phyloP scores from a whole-genome alignment of 1,140 invertebrate genomes.

The Drosophila ambigua region DNA sequence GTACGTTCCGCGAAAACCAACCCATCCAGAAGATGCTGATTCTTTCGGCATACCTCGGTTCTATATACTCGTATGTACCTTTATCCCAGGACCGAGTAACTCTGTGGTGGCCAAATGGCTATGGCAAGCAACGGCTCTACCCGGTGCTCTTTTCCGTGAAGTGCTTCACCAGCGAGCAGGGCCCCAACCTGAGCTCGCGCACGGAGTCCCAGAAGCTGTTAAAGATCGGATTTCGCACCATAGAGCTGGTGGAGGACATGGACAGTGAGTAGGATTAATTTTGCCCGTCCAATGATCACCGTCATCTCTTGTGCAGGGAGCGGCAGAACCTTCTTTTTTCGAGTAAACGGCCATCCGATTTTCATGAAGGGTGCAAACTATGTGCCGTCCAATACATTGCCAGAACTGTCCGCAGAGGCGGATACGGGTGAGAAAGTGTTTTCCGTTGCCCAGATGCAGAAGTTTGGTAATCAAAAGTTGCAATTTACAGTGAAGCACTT shows the following conservation, averaged over 20 bases:
- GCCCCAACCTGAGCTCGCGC: slow-evolving; percentile 31
- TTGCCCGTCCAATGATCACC: background rate
- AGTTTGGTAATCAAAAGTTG: background rate
- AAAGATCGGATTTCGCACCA: slow-evolving; percentile 93
- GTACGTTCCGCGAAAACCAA: slow-evolving; percentile 20
- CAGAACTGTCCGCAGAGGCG: slow-evolving; percentile 85
- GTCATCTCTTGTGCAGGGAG: slow-evolving; percentile 41
- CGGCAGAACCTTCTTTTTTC: slow-evolving; percentile 93
- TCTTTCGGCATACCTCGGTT: no score
- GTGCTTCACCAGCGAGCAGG: slow-evolving; percentile 38
- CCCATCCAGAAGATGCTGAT: background rate
- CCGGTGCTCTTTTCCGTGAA: slow-evolving; percentile 85
- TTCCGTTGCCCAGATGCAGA: background rate
- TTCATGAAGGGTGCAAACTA: slow-evolving; percentile 98
- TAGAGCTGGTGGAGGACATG: slow-evolving; percentile 90
- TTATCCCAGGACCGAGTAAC: slow-evolving; percentile 65
- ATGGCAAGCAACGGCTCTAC: slow-evolving; percentile 92
- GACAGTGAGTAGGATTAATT: slow-evolving; percentile 82
- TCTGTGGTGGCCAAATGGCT: slow-evolving; percentile 98
- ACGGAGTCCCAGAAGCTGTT: slow-evolving; percentile 83
- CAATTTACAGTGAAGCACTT: slow-evolving; percentile 47
- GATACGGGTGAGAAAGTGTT: slow-evolving; percentile 28
- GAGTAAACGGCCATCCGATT: slow-evolving; percentile 93
- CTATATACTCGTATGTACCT: no score
- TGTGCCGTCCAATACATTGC: slow-evolving; percentile 95